phyloP scores from a whole-genome alignment of 1,140 invertebrate genomes.

The Hycleus cichorii region DNA sequence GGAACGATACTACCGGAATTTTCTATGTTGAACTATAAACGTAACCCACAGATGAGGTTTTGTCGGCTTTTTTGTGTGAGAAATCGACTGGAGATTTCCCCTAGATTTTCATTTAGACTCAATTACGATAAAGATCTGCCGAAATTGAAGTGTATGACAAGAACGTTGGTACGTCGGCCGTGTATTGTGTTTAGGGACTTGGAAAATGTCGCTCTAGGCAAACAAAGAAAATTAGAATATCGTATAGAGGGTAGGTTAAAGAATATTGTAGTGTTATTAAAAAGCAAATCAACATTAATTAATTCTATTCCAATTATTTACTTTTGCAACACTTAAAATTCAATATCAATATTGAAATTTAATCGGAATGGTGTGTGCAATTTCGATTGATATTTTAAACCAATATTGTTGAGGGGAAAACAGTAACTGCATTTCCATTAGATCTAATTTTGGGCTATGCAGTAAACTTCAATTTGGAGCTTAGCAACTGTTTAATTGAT shows the following conservation, averaged over 20 bases:
- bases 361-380: too few relatives aligned
- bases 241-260: too few relatives aligned
- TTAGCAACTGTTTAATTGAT: conserved; percentile 13
- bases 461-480: conserved; percentile 10
- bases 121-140: conserved; percentile 6
- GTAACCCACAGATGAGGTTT: too few relatives aligned
- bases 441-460: conserved; percentile 5
- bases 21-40: too few relatives aligned
- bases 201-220: neutral
- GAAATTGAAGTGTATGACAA: conserved; percentile 4
- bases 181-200: neutral
- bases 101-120: conserved; percentile 9
- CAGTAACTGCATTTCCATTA: neutral
- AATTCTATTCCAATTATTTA: too few relatives aligned
- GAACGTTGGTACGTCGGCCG: neutral
- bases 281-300: too few relatives aligned
- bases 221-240: too few relatives aligned
- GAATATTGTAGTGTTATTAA: too few relatives aligned
- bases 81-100: conserved; percentile 11
- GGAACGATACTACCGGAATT: too few relatives aligned
- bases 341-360: too few relatives aligned
- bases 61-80: neutral
- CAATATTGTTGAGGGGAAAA: too few relatives aligned
- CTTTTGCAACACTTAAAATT: too few relatives aligned
- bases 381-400: neutral